Conservation (phyloP, 2,797 vertebrate genomes). For the Zalophus californianus region DNA sequence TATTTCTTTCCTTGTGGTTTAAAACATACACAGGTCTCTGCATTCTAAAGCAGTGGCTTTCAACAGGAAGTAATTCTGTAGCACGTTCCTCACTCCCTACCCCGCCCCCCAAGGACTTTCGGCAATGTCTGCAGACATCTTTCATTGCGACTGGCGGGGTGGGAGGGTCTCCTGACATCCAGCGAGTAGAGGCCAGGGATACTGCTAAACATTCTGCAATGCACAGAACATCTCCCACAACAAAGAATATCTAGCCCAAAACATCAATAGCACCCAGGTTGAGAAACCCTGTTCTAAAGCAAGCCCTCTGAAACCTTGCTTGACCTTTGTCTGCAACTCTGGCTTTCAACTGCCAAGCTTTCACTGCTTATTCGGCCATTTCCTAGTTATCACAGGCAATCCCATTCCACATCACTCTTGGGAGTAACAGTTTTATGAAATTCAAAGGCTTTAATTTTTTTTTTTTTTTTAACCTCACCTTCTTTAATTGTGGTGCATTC, state of each 20-base stretch:
- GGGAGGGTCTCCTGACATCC: not conserved
- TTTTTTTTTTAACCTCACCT: not conserved
- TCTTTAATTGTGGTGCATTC: not conserved
- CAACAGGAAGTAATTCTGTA: not conserved
- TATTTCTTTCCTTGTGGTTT: slow-evolving; percentile 63
- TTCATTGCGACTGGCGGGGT: not conserved
- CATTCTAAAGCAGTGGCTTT: slow-evolving; percentile 12
- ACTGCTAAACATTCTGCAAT: not conserved
- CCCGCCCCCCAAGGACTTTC: rapidly evolving
- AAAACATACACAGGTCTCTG: slow-evolving; percentile 16
- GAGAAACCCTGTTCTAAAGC: not conserved
- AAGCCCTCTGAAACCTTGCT: not conserved
- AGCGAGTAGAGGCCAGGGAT: not conserved
- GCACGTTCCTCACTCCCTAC: rapidly evolving
- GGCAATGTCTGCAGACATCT: not conserved
- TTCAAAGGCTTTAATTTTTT: not conserved
- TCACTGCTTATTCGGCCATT: not conserved
- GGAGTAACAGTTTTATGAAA: not conserved
- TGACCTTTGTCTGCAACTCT: not conserved
- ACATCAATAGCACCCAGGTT: not conserved
- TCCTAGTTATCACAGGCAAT: not conserved
- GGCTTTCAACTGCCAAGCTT: not conserved
- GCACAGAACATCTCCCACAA: not conserved
- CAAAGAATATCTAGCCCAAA: not conserved
- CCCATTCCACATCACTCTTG: not conserved